Evolutionary conservation across 2,888 invertebrate genomes (phyloP).

Genomic region (Apodemia duryi): DNA sequence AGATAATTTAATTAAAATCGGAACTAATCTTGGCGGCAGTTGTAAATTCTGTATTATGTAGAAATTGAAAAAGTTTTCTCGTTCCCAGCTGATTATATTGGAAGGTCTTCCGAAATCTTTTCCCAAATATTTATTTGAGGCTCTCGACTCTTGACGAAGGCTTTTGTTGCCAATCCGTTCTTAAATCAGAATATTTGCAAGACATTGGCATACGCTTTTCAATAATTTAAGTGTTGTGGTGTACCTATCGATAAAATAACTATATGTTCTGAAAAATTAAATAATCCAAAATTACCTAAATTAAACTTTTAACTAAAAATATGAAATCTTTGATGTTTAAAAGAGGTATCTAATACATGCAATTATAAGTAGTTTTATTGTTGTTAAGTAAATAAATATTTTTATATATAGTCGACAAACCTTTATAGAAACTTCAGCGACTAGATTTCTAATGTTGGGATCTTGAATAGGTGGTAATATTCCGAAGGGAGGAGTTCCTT

Average conservation of each 20-base stretch:
- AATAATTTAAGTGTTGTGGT: not conserved
- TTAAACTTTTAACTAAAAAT: no score
- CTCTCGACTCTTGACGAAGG: conserved; percentile 18
- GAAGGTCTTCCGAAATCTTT: conserved; percentile 54
- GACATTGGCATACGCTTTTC: conserved; percentile 8
- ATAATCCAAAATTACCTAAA: no score
- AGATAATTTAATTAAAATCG: conserved; percentile 52
- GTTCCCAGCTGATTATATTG: conserved; percentile 65
- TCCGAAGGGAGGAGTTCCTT: conserved; percentile 68
- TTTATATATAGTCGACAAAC: conserved; percentile 48
- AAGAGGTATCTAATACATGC: no score
- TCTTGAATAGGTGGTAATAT: conserved; percentile 76
- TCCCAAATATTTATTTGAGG: conserved; percentile 58
- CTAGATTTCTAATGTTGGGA: conserved; percentile 93
- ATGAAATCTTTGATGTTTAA: no score
- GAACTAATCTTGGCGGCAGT: conserved; percentile 48
- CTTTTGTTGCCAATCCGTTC: conserved; percentile 24
- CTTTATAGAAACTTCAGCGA: conserved; percentile 93
- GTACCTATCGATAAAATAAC: not conserved
- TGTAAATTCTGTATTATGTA: conserved; percentile 56
- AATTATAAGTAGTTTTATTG: no score
- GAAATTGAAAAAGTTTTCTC: conserved; percentile 74
- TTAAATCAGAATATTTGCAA: conserved; percentile 18
- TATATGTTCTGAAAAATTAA: not conserved
- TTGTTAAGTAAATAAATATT: no score